Base-by-base conservation (phyloP, 2,888 invertebrate species). In the Pherbina coryleti region DNA sequence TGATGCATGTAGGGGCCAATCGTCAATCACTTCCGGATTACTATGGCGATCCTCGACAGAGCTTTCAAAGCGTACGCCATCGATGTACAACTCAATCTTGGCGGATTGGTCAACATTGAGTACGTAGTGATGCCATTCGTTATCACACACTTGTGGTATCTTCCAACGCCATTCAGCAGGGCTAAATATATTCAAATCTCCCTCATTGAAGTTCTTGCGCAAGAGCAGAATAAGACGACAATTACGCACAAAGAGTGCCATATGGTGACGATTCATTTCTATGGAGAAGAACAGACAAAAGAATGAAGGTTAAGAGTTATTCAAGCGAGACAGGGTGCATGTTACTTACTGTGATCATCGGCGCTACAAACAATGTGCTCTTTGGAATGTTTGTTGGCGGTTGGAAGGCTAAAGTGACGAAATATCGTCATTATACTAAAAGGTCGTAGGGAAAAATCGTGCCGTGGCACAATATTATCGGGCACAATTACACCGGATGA, bases 121-220 rank as follows among this genome's bases (percentile, higher is more conserved):
- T 0, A 98, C 96, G 91, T 97, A 99, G 91, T 98, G 98, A 92
- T 99, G 99, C 99, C 99, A 99, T 86, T 97, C 95, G 89, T 97
- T 96, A 91, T 99, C 99, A 91, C 99, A 99, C 72, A 97, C 96
- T 91, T 97, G 96, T 0, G 97, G 94, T 76, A 98, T 92, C 90
- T 97, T 97, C 98, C 98, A 99, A 83, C 99, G 93, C 98, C 98
- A 99, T 90, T 99, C 99, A 0, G 99, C 99, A 0, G 99, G 99
- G 75, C 97, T 92, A 92, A 97, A 97, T 86, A 97, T 97, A 90
- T 97, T 97, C 78, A 97, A 92, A 89, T 97, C 96, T 0, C 97
- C 97, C 86, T 97, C 96, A 31, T 96, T 95, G 90, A 96, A 97
- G 91, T 99, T 99, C 34, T 96, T 93, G 5, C 95, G 91, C 85